phyloP scores from a whole-genome alignment of 2,888 invertebrate species.

The Euclidia mi region DNA sequence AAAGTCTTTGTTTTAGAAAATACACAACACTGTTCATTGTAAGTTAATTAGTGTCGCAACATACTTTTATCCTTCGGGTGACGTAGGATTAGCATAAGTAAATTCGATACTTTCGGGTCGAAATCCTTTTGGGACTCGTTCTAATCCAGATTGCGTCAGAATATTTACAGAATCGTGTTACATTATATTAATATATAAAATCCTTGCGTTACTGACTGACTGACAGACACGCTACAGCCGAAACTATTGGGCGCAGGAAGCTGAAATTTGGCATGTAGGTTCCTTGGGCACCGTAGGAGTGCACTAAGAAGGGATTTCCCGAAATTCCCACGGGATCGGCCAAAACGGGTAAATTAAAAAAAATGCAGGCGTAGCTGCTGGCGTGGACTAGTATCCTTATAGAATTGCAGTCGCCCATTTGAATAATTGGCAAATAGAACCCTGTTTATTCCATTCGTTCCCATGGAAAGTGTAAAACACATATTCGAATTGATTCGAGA shows the following conservation, averaged over 20 bases:
- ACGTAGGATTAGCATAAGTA: slow-evolving; percentile 84
- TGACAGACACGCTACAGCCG: too few relatives aligned
- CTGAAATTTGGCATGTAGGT: too few relatives aligned
- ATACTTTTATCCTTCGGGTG: slow-evolving; percentile 77
- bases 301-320: too few relatives aligned
- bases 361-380: too few relatives aligned
- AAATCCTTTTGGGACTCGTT: slow-evolving; percentile 71
- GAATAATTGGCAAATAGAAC: slow-evolving; percentile 74
- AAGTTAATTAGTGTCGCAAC: slow-evolving; percentile 73
- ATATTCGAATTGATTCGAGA: slow-evolving; percentile 62
- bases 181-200: too few relatives aligned
- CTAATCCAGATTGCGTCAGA: slow-evolving; percentile 72
- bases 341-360: too few relatives aligned
- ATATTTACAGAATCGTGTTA: slow-evolving; percentile 73
- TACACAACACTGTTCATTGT: slow-evolving; percentile 63
- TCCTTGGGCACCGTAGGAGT: too few relatives aligned
- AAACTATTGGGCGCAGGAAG: too few relatives aligned
- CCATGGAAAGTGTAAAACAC: slow-evolving; percentile 65
- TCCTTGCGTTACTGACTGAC: too few relatives aligned
- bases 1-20: slow-evolving; percentile 57
- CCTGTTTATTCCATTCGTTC: slow-evolving; percentile 58
- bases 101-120: slow-evolving; percentile 76
- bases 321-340: too few relatives aligned
- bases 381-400: too few relatives aligned
- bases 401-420: slow-evolving; percentile 68